These are phyloP conservation scores for Aphidoletes aphidimyza DNA, from an alignment of 2,888 invertebrate genomes.

Conservation along the genomic window DNA sequence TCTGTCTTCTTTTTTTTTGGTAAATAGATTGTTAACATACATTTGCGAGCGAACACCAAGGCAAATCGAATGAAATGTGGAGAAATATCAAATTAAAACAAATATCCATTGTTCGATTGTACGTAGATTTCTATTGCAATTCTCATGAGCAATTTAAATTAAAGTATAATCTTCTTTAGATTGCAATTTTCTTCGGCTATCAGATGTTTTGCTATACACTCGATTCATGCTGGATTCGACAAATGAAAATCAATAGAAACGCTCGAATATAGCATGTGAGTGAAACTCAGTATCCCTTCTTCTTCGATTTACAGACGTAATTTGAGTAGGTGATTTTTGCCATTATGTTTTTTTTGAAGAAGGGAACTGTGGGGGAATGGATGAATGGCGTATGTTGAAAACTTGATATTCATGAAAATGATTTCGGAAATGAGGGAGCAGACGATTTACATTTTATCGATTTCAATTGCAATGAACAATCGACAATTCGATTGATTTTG, in stretches of 20 bases:
- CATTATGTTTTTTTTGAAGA: no score
- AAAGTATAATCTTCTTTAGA: neutral
- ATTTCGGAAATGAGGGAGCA: no score
- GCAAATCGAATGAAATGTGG: no score
- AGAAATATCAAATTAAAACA: constrained; percentile 9
- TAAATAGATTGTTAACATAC: neutral
- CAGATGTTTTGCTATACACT: no score
- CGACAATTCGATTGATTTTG: no score
- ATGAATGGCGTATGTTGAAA: no score
- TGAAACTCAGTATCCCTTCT: neutral
- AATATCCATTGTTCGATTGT: constrained; percentile 33
- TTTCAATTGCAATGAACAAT: no score
- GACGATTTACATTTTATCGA: no score
- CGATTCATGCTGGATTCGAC: neutral
- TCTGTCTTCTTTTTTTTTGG: no score
- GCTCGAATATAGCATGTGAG: neutral
- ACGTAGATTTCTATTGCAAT: neutral
- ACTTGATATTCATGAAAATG: no score
- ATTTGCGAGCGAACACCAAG: neutral
- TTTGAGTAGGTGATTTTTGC: no score
- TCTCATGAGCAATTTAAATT: constrained; percentile 33
- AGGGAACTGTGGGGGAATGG: no score
- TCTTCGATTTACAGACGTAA: neutral
- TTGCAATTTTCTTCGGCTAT: neutral
- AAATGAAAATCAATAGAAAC: neutral